Evolutionary conservation across 1,140 invertebrate species (phyloP).

Genomic region (Trichonephila inaurata): DNA sequence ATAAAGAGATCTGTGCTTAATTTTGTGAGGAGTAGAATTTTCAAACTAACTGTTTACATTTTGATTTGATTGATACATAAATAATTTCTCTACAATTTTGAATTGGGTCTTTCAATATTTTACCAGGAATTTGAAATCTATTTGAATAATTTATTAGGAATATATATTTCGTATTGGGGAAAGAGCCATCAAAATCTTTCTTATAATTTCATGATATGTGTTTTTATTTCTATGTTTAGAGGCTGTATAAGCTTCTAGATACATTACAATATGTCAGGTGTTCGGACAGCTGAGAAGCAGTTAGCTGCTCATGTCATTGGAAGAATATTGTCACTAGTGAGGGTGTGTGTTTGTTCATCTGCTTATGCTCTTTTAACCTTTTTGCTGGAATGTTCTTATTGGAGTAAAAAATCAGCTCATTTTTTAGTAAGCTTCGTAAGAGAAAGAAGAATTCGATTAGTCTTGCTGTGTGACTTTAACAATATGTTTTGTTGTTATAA

Average conservation of each 20-base stretch:
- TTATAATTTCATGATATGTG: background rate
- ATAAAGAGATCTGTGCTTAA: background rate
- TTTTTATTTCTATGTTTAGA: background rate
- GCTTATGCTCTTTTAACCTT: background rate
- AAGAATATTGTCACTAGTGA: background rate
- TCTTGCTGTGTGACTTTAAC: no score
- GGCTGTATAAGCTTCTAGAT: background rate
- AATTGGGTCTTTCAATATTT: background rate
- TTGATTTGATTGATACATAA: background rate
- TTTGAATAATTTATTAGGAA: no score
- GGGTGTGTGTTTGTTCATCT: slow-evolving; percentile 20
- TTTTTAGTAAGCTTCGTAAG: no score
- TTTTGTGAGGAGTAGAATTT: background rate
- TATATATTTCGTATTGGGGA: background rate
- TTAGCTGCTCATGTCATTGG: background rate
- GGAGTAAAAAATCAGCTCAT: background rate
- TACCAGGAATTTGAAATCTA: background rate
- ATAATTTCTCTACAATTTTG: background rate
- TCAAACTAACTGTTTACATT: background rate
- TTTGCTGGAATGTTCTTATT: background rate
- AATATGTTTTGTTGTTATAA: background rate
- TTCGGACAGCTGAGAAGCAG: background rate
- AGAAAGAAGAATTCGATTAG: background rate
- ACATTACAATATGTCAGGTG: background rate
- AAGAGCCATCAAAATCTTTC: background rate